Evolutionary conservation across 2,797 vertebrate species (phyloP).

Genomic region (Periparus ater): DNA sequence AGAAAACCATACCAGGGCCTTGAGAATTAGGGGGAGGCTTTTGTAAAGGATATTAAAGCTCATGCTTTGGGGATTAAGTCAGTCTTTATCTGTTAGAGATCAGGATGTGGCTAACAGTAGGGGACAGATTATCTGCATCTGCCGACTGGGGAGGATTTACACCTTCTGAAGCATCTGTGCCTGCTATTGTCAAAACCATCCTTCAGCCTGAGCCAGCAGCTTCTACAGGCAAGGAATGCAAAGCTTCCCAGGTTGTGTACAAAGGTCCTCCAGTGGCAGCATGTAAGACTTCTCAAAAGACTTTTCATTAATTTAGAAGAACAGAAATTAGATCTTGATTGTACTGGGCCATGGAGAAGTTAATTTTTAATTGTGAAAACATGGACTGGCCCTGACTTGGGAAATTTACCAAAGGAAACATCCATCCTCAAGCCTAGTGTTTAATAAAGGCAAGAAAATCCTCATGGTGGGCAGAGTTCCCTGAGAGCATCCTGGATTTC

Average conservation of each 20-base stretch:
- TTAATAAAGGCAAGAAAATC: neutral
- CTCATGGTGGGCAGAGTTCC: neutral
- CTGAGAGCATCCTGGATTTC: neutral
- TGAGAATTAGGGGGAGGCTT: constrained; percentile 6
- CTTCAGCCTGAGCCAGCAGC: neutral
- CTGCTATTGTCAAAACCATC: neutral
- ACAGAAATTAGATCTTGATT: neutral
- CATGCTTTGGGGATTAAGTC: constrained; percentile 47
- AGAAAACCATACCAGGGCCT: neutral
- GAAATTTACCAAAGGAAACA: neutral
- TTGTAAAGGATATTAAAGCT: constrained; percentile 52
- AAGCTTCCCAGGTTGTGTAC: neutral
- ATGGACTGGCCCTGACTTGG: neutral
- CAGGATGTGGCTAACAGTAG: constrained; percentile 46
- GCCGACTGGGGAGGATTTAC: constrained; percentile 26
- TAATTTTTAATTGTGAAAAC: neutral
- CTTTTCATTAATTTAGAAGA: neutral
- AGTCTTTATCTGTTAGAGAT: constrained; percentile 59
- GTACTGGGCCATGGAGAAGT: neutral
- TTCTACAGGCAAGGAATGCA: neutral
- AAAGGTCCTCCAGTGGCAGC: neutral
- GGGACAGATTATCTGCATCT: constrained; percentile 57
- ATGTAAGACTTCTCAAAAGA: neutral
- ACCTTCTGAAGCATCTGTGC: constrained; percentile 59
- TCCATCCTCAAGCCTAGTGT: too few relatives aligned